These are phyloP conservation scores for Drosophila saltans DNA, from an alignment of 1,140 invertebrate genomes.

Conservation along the genomic window DNA sequence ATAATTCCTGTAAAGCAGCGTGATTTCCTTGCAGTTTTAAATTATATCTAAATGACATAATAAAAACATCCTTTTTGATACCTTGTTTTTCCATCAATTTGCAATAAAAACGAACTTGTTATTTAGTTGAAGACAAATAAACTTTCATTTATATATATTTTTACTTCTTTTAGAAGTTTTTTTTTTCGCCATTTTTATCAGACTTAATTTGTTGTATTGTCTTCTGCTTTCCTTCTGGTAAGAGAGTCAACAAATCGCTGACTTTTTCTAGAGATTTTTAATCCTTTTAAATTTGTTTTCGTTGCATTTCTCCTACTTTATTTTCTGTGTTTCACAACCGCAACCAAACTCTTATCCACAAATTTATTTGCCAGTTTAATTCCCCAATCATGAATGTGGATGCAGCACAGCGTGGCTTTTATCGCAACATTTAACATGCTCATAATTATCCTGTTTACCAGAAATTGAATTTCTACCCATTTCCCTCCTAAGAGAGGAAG, in stretches of 20 bases:
- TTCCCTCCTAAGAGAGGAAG: constrained; percentile 1
- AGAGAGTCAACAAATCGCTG: constrained; percentile 54
- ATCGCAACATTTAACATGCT: constrained; percentile 83
- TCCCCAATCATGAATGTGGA: constrained; percentile 73
- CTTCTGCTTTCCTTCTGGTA: constrained; percentile 10
- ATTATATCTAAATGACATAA: too few species aligned
- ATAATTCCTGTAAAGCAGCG: too few species aligned
- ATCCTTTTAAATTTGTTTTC: constrained; percentile 72
- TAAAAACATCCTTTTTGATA: neutral
- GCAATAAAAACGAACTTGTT: neutral
- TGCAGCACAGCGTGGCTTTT: constrained; percentile 79
- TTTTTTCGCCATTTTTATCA: constrained; percentile 47
- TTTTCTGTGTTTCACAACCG: neutral
- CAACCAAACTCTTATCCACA: neutral
- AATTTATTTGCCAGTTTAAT: constrained; percentile 76
- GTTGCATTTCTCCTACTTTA: constrained; percentile 30
- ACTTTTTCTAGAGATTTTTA: constrained; percentile 58
- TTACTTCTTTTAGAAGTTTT: constrained; percentile 1
- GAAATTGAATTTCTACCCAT: constrained; percentile 74
- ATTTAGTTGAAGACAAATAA: constrained; percentile 25
- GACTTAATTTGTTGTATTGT: constrained; percentile 49
- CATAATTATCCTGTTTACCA: constrained; percentile 83
- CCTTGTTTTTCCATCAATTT: neutral
- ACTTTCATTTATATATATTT: constrained; percentile 14
- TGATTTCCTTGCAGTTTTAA: too few species aligned